Conservation (phyloP, 2,797 vertebrate species). For the Toxotes lorentzi region DNA sequence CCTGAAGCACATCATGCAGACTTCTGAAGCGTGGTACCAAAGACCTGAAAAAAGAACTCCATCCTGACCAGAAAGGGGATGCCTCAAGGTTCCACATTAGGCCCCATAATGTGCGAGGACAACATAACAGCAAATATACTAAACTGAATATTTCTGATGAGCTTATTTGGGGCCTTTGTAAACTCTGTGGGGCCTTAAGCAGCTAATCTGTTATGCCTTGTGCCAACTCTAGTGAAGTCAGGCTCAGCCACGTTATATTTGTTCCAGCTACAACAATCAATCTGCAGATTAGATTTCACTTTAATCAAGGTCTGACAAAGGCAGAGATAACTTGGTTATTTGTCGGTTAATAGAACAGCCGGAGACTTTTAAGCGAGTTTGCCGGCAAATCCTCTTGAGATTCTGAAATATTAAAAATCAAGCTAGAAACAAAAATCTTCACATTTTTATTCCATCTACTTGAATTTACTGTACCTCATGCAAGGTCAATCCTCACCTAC, state of each 20-base stretch:
- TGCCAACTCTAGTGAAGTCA: background rate
- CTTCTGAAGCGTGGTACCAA: too few species aligned
- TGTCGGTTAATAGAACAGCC: background rate
- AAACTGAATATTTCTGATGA: background rate
- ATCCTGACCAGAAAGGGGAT: background rate
- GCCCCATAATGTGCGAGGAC: background rate
- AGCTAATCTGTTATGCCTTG: background rate
- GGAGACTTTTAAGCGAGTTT: background rate
- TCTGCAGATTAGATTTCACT: slow-evolving; percentile 25
- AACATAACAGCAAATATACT: background rate
- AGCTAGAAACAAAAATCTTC: slow-evolving; percentile 4
- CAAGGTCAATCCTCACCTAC: slow-evolving; percentile 2
- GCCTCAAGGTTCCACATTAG: background rate
- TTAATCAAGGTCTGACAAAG: background rate
- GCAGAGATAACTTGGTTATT: background rate
- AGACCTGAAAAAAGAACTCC: background rate
- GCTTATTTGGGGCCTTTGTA: background rate
- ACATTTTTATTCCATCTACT: background rate
- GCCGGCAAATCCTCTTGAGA: background rate
- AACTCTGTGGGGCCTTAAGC: background rate
- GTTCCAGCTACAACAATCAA: slow-evolving; percentile 6
- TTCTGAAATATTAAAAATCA: slow-evolving; percentile 24
- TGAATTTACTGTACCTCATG: background rate
- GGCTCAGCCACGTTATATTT: background rate
- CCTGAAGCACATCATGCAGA: too few species aligned